phyloP scores from a whole-genome alignment of 2,113 vertebrate species.

The Oxygymnocypris stewartii region DNA sequence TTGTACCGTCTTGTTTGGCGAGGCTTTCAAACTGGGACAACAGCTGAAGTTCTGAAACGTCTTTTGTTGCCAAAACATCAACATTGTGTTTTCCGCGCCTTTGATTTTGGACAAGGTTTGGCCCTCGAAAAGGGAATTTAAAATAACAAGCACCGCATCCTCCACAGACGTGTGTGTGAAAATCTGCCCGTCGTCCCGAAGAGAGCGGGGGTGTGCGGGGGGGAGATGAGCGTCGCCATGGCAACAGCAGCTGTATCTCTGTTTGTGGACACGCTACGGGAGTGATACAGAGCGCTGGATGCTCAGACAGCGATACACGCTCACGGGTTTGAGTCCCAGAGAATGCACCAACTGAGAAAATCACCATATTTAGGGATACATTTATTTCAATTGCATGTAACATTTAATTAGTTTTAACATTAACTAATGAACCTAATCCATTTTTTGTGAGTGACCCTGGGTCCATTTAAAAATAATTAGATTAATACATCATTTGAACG shows the following conservation, averaged over 20 bases:
- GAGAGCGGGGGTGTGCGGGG: conserved; percentile 42
- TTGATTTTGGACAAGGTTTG: conserved; percentile 40
- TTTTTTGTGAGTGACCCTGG: background rate
- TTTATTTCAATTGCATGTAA: background rate
- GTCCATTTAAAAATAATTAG: too few species aligned
- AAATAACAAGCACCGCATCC: conserved; percentile 50
- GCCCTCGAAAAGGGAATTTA: conserved; percentile 48
- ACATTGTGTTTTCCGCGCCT: conserved; percentile 16
- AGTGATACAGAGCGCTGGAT: too few species aligned
- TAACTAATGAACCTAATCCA: background rate
- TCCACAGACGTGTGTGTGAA: conserved; percentile 44
- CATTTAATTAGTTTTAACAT: background rate
- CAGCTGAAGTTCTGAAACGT: conserved; percentile 40
- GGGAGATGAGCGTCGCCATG: conserved; percentile 52
- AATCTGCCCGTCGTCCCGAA: conserved; percentile 49
- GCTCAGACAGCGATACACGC: background rate
- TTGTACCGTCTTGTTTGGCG: conserved; percentile 47
- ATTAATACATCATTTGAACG: too few species aligned
- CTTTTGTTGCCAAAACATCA: conserved; percentile 15
- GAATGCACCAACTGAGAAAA: background rate
- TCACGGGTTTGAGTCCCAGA: background rate
- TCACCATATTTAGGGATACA: background rate
- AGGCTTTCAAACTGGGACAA: conserved; percentile 52
- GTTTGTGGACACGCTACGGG: too few species aligned
- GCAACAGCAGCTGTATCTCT: conserved; percentile 63